These are phyloP conservation scores for Lymantria monacha DNA, from an alignment of 2,888 invertebrate genomes.

Conservation along the genomic window DNA sequence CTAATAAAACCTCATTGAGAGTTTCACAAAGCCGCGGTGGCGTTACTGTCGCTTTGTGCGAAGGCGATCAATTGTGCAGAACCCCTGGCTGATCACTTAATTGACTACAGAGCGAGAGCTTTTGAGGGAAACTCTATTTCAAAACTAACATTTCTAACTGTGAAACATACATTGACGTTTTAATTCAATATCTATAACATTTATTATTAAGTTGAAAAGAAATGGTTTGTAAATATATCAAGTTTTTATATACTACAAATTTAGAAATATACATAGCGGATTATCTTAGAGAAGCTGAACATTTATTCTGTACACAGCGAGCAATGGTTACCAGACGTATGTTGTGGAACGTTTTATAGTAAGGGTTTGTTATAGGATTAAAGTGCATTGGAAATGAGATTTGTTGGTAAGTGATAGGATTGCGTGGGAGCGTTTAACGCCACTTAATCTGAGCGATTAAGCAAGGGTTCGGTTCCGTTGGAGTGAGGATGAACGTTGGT, in stretches of 20 bases:
- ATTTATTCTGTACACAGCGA: neutral
- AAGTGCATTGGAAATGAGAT: slow-evolving; percentile 77
- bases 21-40: slow-evolving; percentile 50
- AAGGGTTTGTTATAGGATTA: slow-evolving; percentile 48
- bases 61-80: slow-evolving; percentile 78
- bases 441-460: slow-evolving; percentile 69
- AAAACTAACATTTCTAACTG: slow-evolving; percentile 17
- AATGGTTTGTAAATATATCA: slow-evolving; percentile 27
- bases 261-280: too few relatives aligned
- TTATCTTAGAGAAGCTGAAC: too few relatives aligned
- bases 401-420: slow-evolving; percentile 73
- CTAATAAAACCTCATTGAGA: slow-evolving; percentile 62
- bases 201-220: slow-evolving; percentile 1
- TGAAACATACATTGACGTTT: slow-evolving; percentile 38
- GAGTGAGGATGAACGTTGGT: slow-evolving; percentile 17
- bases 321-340: slow-evolving; percentile 26
- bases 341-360: slow-evolving; percentile 16
- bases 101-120: slow-evolving; percentile 74
- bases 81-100: slow-evolving; percentile 80
- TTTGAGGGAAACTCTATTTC: slow-evolving; percentile 45
- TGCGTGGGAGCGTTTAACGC: slow-evolving; percentile 65
- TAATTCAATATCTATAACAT: neutral
- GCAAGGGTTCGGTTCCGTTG: slow-evolving; percentile 44
- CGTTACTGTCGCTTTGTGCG: slow-evolving; percentile 69
- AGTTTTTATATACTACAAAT: neutral